Conservation (phyloP, 2,113 vertebrate species). For the Noturus placidus region DNA sequence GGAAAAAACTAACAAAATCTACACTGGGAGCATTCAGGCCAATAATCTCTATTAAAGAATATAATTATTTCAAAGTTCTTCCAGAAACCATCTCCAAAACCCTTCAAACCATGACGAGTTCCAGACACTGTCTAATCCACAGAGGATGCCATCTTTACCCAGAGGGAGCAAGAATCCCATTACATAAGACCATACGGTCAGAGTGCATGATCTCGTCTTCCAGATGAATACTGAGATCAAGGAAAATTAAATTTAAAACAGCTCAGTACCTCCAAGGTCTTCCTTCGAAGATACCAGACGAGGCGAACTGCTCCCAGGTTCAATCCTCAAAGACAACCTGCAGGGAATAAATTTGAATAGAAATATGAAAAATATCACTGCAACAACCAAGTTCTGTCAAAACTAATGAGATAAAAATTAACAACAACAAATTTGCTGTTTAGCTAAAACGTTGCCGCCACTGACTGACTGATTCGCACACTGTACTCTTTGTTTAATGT, state of each 20-base stretch:
- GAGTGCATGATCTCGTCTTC: background rate
- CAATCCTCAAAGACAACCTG: conserved; percentile 86
- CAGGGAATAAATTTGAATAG: conserved; percentile 41
- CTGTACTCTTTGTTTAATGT: background rate
- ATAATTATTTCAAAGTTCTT: conserved; percentile 9
- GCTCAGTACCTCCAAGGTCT: conserved; percentile 81
- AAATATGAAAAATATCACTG: background rate
- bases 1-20: background rate
- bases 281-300: conserved; percentile 85
- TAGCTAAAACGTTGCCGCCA: background rate
- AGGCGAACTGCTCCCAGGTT: conserved; percentile 85
- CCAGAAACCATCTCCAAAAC: conserved; percentile 36
- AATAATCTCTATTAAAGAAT: background rate
- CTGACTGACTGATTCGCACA: background rate
- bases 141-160: conserved; percentile 5
- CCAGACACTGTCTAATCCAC: conserved; percentile 16
- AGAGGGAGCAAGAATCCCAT: background rate
- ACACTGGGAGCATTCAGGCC: background rate
- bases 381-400: background rate
- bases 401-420: background rate
- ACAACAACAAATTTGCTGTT: too few species aligned
- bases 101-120: conserved; percentile 10
- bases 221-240: background rate
- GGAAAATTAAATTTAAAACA: background rate
- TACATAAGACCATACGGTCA: background rate